A percentile compares a stretch with the other conserved stretches of the same genome.
These are phyloP conservation scores for Habropoda laboriosa DNA, from an alignment of 1,140 invertebrate genomes.

Conservation along the genomic window DNA sequence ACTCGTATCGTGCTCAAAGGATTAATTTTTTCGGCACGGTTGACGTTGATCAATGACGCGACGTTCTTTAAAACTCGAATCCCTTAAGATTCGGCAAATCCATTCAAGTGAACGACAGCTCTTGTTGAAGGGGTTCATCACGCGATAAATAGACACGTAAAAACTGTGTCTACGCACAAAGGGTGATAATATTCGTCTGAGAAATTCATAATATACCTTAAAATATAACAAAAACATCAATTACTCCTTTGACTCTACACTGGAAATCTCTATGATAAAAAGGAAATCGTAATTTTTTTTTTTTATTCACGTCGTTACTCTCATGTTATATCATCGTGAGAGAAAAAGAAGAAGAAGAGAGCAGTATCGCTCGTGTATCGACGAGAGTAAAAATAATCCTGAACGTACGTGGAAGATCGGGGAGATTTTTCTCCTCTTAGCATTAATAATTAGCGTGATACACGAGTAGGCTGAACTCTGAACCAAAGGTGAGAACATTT, in stretches of 20 bases:
- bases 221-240: no score
- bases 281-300: no score
- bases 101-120: not conserved
- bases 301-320: no score
- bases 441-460: not conserved
- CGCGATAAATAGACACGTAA: not conserved
- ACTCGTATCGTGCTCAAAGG: not conserved
- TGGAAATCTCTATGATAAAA: not conserved
- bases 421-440: not conserved
- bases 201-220: no score
- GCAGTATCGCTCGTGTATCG: not conserved
- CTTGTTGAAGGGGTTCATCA: not conserved
- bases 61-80: constrained; percentile 2
- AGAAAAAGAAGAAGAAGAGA: not conserved
- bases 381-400: not conserved
- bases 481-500: no score
- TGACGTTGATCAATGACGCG: constrained; percentile 30
- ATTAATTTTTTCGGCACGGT: constrained; percentile 11
- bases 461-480: not conserved
- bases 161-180: no score
- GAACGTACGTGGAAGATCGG: not conserved
- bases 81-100: not conserved
- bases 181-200: no score
- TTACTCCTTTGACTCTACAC: no score
- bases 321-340: not conserved